Conservation (phyloP, 2,113 vertebrate genomes). For the Spermophilus dauricus region DNA sequence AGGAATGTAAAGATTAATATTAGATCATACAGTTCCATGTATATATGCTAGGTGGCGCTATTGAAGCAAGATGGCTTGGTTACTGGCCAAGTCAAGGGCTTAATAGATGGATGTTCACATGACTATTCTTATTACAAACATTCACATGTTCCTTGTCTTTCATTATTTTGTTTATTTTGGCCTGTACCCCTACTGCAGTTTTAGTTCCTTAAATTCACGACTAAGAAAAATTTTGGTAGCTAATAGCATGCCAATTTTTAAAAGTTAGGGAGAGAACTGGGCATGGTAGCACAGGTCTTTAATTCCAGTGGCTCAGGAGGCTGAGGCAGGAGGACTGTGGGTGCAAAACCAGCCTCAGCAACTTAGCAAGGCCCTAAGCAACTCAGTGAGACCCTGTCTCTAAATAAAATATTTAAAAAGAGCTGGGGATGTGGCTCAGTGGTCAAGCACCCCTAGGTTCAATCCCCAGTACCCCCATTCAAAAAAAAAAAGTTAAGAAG, state of each 20-base stretch:
- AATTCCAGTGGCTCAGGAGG: too few relatives aligned
- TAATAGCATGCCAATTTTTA: background rate
- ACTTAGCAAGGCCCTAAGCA: too few relatives aligned
- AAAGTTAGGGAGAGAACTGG: background rate
- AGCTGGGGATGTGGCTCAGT: too few relatives aligned
- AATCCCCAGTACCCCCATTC: too few relatives aligned
- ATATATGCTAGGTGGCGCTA: background rate
- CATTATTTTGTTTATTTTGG: constrained; percentile 30
- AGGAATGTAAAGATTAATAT: background rate
- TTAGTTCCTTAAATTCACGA: constrained; percentile 34
- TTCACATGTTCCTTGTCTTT: background rate
- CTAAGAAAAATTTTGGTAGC: background rate
- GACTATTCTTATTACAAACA: background rate
- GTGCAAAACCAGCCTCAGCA: too few relatives aligned
- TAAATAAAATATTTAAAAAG: too few relatives aligned
- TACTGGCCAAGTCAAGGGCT: background rate
- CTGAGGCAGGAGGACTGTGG: too few relatives aligned
- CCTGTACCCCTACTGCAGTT: background rate
- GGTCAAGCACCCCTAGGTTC: too few relatives aligned
- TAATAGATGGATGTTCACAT: background rate
- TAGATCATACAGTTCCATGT: background rate
- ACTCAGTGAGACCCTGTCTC: too few relatives aligned
- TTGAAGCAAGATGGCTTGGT: background rate
- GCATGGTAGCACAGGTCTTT: too few relatives aligned
- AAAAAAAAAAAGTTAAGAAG: background rate